Evolutionary conservation across 2,888 invertebrate genomes (phyloP).

Genomic region (Tromatobia lineatoria): DNA sequence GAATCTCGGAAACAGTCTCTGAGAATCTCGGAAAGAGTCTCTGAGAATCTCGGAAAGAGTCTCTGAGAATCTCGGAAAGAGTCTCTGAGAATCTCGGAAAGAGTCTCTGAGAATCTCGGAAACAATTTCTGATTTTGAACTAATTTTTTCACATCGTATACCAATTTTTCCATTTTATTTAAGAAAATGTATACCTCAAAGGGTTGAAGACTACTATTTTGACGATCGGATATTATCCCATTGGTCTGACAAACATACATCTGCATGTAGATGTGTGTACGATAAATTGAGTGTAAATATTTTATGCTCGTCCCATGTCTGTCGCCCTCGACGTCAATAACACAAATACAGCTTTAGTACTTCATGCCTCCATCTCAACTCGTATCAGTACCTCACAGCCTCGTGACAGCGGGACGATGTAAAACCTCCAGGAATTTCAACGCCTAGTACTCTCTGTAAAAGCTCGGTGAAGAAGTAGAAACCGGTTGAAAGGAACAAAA

Average conservation of each 20-base stretch:
- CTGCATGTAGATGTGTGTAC: not conserved
- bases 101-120: too few relatives aligned
- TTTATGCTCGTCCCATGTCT: not conserved
- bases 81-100: too few relatives aligned
- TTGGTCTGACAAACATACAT: not conserved
- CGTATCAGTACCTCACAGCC: constrained; percentile 13
- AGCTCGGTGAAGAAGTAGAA: constrained; percentile 6
- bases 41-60: too few relatives aligned
- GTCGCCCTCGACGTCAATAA: constrained; percentile 22
- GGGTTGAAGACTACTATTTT: not conserved
- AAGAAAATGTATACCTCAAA: not conserved
- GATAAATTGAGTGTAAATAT: constrained; percentile 19
- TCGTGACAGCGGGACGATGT: constrained; percentile 29
- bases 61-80: too few relatives aligned
- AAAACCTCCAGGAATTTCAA: constrained; percentile 14
- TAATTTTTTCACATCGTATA: not conserved
- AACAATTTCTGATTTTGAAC: too few relatives aligned
- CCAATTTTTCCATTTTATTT: not conserved
- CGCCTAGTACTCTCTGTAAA: not conserved
- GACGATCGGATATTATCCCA: not conserved
- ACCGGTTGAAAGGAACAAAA: not conserved
- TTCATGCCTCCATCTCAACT: constrained; percentile 4
- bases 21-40: too few relatives aligned
- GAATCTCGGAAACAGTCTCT: too few relatives aligned
- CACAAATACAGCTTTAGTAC: constrained; percentile 1